Evolutionary conservation across 2,113 vertebrate species (phyloP).

Genomic region (Heptranchias perlo): DNA sequence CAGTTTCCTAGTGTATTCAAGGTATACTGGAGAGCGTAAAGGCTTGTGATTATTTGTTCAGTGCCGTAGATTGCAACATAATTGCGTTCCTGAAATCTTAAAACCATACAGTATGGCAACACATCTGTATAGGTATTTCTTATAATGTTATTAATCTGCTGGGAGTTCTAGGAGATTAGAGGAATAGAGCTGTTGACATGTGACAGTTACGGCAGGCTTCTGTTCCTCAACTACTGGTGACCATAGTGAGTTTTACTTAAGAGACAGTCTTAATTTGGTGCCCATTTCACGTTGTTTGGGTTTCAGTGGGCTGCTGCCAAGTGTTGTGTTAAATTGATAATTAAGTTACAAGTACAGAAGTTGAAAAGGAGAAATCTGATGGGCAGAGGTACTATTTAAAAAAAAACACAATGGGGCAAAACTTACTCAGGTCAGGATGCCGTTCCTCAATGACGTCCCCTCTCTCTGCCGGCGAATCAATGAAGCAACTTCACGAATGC

Average conservation of each 20-base stretch:
- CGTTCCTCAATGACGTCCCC: too few species aligned
- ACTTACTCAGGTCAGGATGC: too few species aligned
- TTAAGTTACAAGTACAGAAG: neutral
- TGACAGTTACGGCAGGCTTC: neutral
- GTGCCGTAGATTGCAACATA: neutral
- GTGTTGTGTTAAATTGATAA: neutral
- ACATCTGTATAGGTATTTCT: neutral
- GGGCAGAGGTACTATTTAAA: neutral
- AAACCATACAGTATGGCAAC: neutral
- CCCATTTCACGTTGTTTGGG: neutral
- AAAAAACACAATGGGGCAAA: neutral
- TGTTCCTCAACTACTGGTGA: neutral
- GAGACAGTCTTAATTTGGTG: neutral
- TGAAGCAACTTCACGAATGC: too few species aligned
- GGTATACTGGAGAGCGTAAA: neutral
- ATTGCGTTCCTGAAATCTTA: neutral
- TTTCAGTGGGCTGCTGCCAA: conserved; percentile 18
- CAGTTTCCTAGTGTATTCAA: neutral
- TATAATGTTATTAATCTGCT: neutral
- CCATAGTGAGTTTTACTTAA: neutral
- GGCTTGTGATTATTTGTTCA: neutral
- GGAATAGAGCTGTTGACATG: neutral
- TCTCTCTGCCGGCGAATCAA: too few species aligned
- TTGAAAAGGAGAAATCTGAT: neutral
- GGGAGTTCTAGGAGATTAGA: neutral